These are phyloP conservation scores for Euura saliciscinereae DNA, from an alignment of 1,140 invertebrate genomes.

Conservation along the genomic window DNA sequence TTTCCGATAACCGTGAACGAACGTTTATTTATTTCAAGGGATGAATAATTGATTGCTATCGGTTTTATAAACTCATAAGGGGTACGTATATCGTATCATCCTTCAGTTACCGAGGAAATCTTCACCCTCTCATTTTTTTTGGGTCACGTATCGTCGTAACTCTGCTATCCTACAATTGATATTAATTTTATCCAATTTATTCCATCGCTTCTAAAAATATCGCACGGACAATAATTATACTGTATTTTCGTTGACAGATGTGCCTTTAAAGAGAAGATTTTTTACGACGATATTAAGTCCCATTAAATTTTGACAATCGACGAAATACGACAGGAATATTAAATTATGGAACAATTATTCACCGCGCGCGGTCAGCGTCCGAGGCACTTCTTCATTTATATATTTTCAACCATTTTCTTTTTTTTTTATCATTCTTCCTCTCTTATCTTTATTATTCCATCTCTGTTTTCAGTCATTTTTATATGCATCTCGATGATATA, in stretches of 20 bases:
- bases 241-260: background rate
- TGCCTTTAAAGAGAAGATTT: background rate
- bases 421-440: background rate
- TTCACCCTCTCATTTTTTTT: background rate
- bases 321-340: background rate
- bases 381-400: background rate
- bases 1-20: background rate
- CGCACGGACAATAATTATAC: too few species aligned
- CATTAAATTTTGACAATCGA: constrained; percentile 2
- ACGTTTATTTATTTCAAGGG: background rate
- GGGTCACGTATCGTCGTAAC: background rate
- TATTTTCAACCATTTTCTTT: background rate
- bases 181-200: too few species aligned
- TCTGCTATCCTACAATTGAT: background rate
- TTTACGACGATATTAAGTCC: constrained; percentile 1
- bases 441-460: background rate
- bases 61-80: background rate
- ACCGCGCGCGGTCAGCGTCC: background rate
- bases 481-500: background rate
- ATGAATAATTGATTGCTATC: background rate
- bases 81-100: background rate
- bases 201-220: too few species aligned
- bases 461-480: background rate
- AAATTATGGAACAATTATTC: constrained; percentile 1
- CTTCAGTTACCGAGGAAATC: background rate